phyloP scores from a whole-genome alignment of 2,113 vertebrate genomes.

The Sceloporus undulatus region DNA sequence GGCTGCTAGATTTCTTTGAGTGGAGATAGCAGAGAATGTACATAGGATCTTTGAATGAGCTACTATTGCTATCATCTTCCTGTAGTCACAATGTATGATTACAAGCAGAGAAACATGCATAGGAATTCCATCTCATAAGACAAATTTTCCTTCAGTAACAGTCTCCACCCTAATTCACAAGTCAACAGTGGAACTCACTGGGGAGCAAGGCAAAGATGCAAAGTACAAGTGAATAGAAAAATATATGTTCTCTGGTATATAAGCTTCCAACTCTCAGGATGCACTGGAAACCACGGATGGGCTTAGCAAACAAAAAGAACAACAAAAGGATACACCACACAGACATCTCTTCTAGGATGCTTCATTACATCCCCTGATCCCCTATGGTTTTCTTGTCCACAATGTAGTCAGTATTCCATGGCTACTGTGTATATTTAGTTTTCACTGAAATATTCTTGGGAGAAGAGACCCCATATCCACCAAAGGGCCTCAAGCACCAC shows the following conservation, averaged over 20 bases:
- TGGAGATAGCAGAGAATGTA: background rate
- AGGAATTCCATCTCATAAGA: background rate
- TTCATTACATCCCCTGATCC: background rate
- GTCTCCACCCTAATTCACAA: background rate
- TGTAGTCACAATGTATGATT: background rate
- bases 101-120: background rate
- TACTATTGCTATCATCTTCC: background rate
- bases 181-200: too few species aligned
- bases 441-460: too few species aligned
- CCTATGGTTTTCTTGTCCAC: background rate
- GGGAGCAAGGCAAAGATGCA: too few species aligned
- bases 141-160: background rate
- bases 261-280: background rate
- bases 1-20: background rate
- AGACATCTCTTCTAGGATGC: background rate
- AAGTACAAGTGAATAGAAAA: too few species aligned
- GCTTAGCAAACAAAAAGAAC: too few species aligned
- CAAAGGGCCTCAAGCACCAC: too few species aligned
- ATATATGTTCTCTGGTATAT: background rate
- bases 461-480: too few species aligned
- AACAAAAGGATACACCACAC: background rate
- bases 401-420: background rate
- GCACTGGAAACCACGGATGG: background rate
- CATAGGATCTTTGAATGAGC: background rate
- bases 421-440: too few species aligned